phyloP scores from a whole-genome alignment of 2,888 invertebrate species.

The Drosophila monieri region DNA sequence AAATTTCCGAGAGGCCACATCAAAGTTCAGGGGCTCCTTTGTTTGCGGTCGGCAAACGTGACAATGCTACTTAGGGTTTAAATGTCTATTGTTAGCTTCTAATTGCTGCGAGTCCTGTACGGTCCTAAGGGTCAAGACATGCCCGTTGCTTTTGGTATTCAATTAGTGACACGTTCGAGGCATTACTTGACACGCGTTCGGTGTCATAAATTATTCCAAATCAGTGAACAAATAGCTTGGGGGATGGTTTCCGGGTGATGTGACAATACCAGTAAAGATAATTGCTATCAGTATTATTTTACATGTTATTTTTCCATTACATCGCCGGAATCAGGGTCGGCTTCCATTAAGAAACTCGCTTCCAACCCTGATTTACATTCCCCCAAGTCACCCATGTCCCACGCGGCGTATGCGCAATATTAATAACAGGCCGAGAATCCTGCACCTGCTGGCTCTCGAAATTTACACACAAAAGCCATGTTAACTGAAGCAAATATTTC shows the following conservation, averaged over 20 bases:
- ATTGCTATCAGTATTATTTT: constrained; percentile 27
- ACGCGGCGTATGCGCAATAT: constrained; percentile 57
- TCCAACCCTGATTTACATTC: neutral
- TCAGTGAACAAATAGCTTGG: constrained; percentile 24
- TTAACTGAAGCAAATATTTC: constrained; percentile 52
- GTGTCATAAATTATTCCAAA: constrained; percentile 39
- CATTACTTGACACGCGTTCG: constrained; percentile 41
- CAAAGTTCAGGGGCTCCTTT: constrained; percentile 56
- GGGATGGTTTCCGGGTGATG: constrained; percentile 3
- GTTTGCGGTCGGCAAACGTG: constrained; percentile 46
- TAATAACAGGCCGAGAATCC: constrained; percentile 40
- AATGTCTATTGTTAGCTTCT: constrained; percentile 59
- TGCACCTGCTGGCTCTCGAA: constrained; percentile 30
- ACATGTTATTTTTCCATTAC: constrained; percentile 26
- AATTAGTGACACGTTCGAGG: constrained; percentile 62
- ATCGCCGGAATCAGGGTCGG: constrained; percentile 9
- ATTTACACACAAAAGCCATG: constrained; percentile 42
- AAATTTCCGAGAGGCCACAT: constrained; percentile 44
- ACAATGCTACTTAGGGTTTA: constrained; percentile 53
- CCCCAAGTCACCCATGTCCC: constrained; percentile 5
- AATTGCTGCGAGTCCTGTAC: constrained; percentile 45
- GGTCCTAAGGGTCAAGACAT: constrained; percentile 41
- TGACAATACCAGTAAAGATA: constrained; percentile 22
- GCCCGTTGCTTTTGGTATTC: constrained; percentile 53
- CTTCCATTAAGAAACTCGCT: neutral